Conservation (phyloP, 2,797 vertebrate species). For the Prionace glauca region DNA sequence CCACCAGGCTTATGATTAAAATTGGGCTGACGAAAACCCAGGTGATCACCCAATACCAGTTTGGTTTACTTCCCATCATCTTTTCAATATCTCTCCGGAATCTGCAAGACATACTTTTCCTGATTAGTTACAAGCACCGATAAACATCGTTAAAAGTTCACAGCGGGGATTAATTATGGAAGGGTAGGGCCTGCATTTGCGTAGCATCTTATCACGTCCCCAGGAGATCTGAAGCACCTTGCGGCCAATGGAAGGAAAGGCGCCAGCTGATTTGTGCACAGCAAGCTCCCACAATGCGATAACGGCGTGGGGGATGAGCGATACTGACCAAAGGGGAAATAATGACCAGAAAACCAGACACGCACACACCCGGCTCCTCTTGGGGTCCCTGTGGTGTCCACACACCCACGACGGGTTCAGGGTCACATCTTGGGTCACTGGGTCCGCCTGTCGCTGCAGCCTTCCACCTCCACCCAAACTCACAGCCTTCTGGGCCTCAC, state of each 20-base stretch:
- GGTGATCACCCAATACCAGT: constrained; percentile 80
- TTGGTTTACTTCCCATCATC: constrained; percentile 70
- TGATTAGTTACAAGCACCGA: not conserved
- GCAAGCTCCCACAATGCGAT: not conserved
- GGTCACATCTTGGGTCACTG: too few relatives aligned
- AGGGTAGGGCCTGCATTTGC: not conserved
- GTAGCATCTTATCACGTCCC: not conserved
- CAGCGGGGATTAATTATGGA: not conserved
- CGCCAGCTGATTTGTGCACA: not conserved
- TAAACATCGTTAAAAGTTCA: not conserved
- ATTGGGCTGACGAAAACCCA: constrained; percentile 71
- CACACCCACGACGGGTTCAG: too few relatives aligned
- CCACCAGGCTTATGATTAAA: constrained; percentile 70
- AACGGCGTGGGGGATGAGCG: not conserved
- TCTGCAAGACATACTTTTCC: constrained; percentile 50
- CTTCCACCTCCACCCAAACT: not conserved
- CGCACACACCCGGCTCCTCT: not conserved
- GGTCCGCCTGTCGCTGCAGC: too few relatives aligned
- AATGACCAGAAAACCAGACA: not conserved
- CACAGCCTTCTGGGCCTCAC: too few relatives aligned
- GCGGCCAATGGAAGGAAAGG: not conserved
- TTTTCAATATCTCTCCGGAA: constrained; percentile 80
- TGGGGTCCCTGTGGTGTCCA: too few relatives aligned
- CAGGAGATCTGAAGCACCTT: not conserved
- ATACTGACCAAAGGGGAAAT: not conserved